These are phyloP conservation scores for Chrysolina oricalcia DNA, from an alignment of 2,888 invertebrate genomes.

Conservation along the genomic window DNA sequence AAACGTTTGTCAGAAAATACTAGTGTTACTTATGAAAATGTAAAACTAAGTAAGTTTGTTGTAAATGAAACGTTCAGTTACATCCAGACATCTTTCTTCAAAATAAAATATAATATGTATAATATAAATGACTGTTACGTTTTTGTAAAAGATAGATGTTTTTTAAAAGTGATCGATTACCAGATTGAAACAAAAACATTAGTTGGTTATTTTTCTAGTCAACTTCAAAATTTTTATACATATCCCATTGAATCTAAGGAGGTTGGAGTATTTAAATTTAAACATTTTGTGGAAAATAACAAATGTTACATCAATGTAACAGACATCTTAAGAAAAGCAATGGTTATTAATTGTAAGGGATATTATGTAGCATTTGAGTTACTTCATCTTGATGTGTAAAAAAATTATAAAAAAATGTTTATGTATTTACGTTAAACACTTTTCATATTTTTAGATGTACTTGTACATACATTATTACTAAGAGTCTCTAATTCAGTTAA, in stretches of 20 bases:
- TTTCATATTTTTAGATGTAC: conserved; percentile 4
- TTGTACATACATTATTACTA: conserved; percentile 28
- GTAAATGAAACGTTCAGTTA: conserved; percentile 33
- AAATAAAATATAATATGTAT: conserved; percentile 30
- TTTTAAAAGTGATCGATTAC: conserved; percentile 30
- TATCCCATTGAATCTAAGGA: conserved; percentile 31
- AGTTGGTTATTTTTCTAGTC: conserved; percentile 30
- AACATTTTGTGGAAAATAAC: conserved; percentile 15
- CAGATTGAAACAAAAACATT: conserved; percentile 29
- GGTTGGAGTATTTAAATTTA: conserved; percentile 25
- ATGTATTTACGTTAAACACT: conserved; percentile 20
- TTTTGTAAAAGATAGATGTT: conserved; percentile 27
- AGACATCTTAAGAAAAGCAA: background rate
- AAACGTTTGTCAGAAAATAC: conserved; percentile 38
- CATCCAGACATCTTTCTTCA: conserved; percentile 32
- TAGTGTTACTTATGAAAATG: conserved; percentile 31
- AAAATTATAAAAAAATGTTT: conserved; percentile 20
- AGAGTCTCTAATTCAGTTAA: conserved; percentile 25
- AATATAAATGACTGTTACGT: conserved; percentile 31
- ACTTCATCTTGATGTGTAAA: conserved; percentile 27
- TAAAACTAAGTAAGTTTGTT: conserved; percentile 25
- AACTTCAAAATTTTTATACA: conserved; percentile 32
- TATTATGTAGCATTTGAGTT: conserved; percentile 30
- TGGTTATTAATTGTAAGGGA: conserved; percentile 30
- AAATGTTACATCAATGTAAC: conserved; percentile 7